Percentiles rank a stretch among this genome's conserved stretches.
These are phyloP conservation scores for Laothoe populi DNA, from an alignment of 2,888 invertebrate genomes.

Conservation along the genomic window DNA sequence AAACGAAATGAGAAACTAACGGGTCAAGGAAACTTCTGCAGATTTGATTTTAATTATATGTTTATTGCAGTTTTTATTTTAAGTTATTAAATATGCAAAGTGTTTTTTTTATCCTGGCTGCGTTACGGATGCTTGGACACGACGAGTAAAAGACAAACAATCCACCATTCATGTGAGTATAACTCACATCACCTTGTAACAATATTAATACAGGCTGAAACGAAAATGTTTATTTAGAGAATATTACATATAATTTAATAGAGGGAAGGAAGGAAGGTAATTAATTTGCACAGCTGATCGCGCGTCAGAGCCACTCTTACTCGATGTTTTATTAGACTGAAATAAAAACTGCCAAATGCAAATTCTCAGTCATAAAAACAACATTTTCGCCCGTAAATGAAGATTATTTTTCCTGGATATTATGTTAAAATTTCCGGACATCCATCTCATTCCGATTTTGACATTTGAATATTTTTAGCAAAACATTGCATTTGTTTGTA, in stretches of 20 bases:
- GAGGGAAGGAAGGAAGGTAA: conserved; percentile 18
- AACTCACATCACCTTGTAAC: neutral
- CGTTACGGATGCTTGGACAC: no score
- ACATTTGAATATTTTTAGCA: no score
- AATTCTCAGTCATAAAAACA: conserved; percentile 21
- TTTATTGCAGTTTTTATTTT: no score
- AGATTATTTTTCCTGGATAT: conserved; percentile 5
- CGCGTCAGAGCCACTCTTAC: conserved; percentile 27
- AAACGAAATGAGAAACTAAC: conserved; percentile 14
- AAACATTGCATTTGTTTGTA: no score
- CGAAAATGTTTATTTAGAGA: conserved; percentile 17
- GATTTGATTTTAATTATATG: no score
- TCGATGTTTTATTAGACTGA: conserved; percentile 27
- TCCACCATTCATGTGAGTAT: neutral
- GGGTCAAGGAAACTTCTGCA: neutral
- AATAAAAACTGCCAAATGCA: conserved; percentile 24
- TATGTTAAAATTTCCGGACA: neutral
- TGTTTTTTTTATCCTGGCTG: no score
- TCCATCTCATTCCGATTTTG: conserved; percentile 1
- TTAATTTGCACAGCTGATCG: conserved; percentile 30
- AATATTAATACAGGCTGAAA: conserved; percentile 17
- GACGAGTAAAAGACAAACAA: neutral
- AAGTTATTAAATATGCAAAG: no score
- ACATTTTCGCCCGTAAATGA: neutral
- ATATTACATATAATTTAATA: conserved; percentile 26